Percentiles rank a stretch among this genome's conserved stretches.
These are phyloP conservation scores for Bimastos eiseni DNA, from an alignment of 2,888 invertebrate species.

Conservation along the genomic window DNA sequence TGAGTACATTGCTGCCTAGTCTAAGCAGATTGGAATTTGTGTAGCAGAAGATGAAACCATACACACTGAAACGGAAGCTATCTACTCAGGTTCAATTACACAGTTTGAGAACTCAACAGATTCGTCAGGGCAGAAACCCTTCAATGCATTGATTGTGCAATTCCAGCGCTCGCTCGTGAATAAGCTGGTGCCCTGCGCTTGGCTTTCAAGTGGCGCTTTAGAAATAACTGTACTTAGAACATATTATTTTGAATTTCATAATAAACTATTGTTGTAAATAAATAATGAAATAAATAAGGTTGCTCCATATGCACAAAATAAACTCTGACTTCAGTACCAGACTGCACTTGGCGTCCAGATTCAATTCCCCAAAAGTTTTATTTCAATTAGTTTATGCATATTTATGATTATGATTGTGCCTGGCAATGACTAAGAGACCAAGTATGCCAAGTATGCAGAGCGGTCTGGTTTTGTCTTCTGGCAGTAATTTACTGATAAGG, in stretches of 20 bases:
- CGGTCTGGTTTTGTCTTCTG: background rate
- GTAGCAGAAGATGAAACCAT: background rate
- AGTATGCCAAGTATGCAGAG: background rate
- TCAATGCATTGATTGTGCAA: background rate
- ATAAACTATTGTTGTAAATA: background rate
- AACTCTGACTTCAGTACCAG: background rate
- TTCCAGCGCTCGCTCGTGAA: too few relatives aligned
- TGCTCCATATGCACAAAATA: background rate
- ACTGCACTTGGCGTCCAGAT: background rate
- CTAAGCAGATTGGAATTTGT: background rate
- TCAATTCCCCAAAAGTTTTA: background rate
- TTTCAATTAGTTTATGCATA: background rate
- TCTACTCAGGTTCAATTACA: background rate
- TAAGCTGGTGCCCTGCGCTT: too few relatives aligned
- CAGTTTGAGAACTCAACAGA: background rate
- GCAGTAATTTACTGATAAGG: background rate
- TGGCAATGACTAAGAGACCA: background rate
- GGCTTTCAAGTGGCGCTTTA: background rate
- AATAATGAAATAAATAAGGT: too few relatives aligned
- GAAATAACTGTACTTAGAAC: background rate
- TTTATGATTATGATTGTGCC: slow-evolving; percentile 8
- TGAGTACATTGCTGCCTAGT: background rate
- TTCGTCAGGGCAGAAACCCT: background rate
- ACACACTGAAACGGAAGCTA: background rate
- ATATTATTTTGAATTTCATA: background rate